Evolutionary conservation across 2,113 vertebrate genomes (phyloP).

Genomic region (Agelaius tricolor): DNA sequence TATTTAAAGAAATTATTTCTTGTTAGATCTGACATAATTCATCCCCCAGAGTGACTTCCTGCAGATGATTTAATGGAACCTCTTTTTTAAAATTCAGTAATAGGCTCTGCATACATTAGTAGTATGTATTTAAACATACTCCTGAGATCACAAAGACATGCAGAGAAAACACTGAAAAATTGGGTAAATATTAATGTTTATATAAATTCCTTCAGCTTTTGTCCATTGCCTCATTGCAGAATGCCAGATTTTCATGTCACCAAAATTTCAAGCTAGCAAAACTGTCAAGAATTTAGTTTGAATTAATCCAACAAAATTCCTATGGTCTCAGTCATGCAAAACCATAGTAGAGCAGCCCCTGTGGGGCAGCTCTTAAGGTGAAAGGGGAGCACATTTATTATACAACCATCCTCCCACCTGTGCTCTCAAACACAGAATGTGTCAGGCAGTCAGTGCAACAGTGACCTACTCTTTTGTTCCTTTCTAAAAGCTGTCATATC

Average conservation of each 20-base stretch:
- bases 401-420: not conserved
- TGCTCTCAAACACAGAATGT: not conserved
- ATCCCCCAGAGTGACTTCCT: not conserved
- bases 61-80: not conserved
- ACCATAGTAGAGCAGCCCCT: not conserved
- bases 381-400: not conserved
- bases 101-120: not conserved
- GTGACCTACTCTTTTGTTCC: not conserved
- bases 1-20: not conserved
- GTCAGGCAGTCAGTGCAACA: not conserved
- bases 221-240: not conserved
- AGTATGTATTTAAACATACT: not conserved
- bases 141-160: not conserved
- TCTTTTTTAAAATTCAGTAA: not conserved
- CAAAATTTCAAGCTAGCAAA: not conserved
- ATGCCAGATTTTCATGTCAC: not conserved
- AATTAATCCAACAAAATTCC: not conserved
- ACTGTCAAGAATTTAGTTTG: not conserved
- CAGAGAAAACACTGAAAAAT: not conserved
- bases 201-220: not conserved
- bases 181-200: not conserved
- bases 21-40: not conserved
- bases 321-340: not conserved
- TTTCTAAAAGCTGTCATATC: not conserved
- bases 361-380: not conserved